phyloP scores from a whole-genome alignment of 1,140 invertebrate species.

The Manduca sexta region DNA sequence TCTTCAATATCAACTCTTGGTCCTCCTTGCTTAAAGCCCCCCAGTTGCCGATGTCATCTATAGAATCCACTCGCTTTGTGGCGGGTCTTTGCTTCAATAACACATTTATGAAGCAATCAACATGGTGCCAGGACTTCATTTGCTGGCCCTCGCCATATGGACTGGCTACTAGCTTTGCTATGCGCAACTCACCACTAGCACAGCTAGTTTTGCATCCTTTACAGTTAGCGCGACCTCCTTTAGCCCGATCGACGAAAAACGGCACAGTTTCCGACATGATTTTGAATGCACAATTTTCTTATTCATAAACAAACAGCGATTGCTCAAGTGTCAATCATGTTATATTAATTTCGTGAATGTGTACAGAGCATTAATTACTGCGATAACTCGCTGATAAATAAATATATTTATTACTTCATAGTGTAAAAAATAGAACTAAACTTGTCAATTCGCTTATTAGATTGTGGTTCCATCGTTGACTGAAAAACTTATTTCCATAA shows the following conservation, averaged over 20 bases:
- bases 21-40: constrained; percentile 79
- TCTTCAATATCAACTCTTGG: constrained; percentile 77
- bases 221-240: constrained; percentile 86
- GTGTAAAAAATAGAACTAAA: too few relatives aligned
- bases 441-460: too few relatives aligned
- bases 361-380: too few relatives aligned
- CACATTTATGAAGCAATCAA: constrained; percentile 85
- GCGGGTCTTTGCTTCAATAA: constrained; percentile 85
- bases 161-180: constrained; percentile 85
- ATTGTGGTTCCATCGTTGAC: too few relatives aligned
- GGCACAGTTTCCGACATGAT: constrained; percentile 56
- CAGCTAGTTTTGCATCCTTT: constrained; percentile 91
- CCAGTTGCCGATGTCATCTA: constrained; percentile 88
- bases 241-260: constrained; percentile 84
- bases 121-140: constrained; percentile 91
- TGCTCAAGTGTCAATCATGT: too few relatives aligned
- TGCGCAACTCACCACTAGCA: constrained; percentile 79
- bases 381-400: too few relatives aligned
- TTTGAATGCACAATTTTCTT: not conserved
- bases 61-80: constrained; percentile 87
- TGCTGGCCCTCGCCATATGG: constrained; percentile 85
- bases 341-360: too few relatives aligned
- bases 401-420: too few relatives aligned
- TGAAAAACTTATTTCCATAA: too few relatives aligned
- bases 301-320: too few relatives aligned